Conservation (phyloP, 2,113 vertebrate genomes). For the Carettochelys insculpta region DNA sequence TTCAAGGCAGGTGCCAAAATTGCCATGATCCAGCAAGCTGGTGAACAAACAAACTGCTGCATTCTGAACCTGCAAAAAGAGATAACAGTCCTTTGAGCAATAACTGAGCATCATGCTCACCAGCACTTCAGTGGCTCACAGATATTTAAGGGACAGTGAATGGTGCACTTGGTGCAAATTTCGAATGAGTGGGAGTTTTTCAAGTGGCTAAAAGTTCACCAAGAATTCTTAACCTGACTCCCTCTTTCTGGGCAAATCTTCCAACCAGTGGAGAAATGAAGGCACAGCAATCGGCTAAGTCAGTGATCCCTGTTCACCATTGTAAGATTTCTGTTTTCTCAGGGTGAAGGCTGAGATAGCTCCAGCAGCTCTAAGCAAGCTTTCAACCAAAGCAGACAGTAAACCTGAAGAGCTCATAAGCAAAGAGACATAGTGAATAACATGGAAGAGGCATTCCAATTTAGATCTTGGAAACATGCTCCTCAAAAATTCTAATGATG, state of each 20-base stretch:
- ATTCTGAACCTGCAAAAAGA: not conserved
- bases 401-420: not conserved
- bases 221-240: not conserved
- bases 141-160: not conserved
- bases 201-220: not conserved
- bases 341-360: not conserved
- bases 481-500: not conserved
- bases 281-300: not conserved
- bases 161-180: not conserved
- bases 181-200: not conserved
- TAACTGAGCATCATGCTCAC: not conserved
- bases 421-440: not conserved
- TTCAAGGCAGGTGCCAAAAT: not conserved
- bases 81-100: not conserved
- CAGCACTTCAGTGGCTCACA: not conserved
- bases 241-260: not conserved
- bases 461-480: not conserved
- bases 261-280: not conserved
- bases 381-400: not conserved
- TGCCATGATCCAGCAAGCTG: not conserved
- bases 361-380: not conserved
- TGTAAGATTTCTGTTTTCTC: not conserved
- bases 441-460: not conserved
- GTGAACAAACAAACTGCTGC: not conserved
- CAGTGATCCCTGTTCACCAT: not conserved